These are phyloP conservation scores for Alosa sapidissima DNA, from an alignment of 2,797 vertebrate species.

Conservation along the genomic window DNA sequence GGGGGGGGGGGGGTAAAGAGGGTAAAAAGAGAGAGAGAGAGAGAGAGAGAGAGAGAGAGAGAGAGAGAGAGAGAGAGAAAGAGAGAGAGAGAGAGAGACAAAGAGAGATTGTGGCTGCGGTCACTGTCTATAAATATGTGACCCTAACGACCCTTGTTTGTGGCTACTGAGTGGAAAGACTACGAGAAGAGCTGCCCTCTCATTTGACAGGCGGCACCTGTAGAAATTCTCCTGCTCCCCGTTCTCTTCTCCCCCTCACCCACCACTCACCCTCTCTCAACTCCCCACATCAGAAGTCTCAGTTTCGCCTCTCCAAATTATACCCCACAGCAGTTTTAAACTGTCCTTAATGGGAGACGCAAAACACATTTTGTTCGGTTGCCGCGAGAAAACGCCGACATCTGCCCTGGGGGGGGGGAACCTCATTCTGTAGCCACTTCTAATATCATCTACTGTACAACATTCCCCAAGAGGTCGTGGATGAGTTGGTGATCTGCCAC, in stretches of 20 bases:
- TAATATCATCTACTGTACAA: constrained; percentile 30
- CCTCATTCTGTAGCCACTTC: constrained; percentile 28
- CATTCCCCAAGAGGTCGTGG: constrained; percentile 48
- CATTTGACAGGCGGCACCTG: constrained; percentile 17
- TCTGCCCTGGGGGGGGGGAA: constrained; percentile 32
- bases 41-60: background rate
- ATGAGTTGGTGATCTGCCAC: constrained; percentile 41
- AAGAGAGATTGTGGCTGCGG: background rate
- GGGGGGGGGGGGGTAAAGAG: too few relatives aligned
- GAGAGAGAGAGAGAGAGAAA: background rate
- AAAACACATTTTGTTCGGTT: constrained; percentile 28
- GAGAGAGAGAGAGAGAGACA: background rate
- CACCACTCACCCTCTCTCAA: background rate
- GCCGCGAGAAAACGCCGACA: constrained; percentile 7
- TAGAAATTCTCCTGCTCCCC: constrained; percentile 31
- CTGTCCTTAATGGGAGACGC: constrained; percentile 32
- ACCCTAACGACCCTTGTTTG: constrained; percentile 50
- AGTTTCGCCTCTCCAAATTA: constrained; percentile 36
- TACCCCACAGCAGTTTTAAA: constrained; percentile 20
- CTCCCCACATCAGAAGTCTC: constrained; percentile 31
- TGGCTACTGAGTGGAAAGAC: constrained; percentile 43
- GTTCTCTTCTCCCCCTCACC: too few relatives aligned
- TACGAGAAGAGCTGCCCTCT: constrained; percentile 37
- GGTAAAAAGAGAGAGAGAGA: background rate
- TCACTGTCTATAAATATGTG: constrained; percentile 43